Percentiles rank a stretch among this genome's conserved stretches.
phyloP scores from a whole-genome alignment of 2,797 vertebrate species.

The Zalophus californianus region DNA sequence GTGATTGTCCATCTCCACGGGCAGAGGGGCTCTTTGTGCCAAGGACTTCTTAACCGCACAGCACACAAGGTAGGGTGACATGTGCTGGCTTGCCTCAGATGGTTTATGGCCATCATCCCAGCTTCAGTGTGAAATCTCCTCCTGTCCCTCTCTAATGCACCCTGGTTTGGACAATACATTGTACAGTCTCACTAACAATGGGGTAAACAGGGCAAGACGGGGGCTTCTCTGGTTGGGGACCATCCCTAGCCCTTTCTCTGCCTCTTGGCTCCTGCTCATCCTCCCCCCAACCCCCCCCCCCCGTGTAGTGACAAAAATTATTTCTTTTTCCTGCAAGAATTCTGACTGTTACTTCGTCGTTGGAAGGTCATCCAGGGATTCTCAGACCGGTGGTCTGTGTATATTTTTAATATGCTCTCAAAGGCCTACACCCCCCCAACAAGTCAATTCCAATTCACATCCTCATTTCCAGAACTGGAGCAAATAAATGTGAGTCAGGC shows the following conservation, averaged over 20 bases:
- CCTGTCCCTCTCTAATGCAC: background rate
- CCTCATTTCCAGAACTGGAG: background rate
- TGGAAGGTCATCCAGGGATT: background rate
- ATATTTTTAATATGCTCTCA: background rate
- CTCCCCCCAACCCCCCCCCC: background rate
- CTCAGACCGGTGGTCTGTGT: background rate
- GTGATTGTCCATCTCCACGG: background rate
- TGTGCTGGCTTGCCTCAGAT: background rate
- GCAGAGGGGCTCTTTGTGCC: background rate
- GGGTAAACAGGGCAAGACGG: background rate
- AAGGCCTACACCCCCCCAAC: background rate
- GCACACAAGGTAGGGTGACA: rapidly evolving
- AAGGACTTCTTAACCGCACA: background rate
- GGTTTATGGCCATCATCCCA: background rate
- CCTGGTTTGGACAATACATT: background rate
- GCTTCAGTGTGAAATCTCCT: background rate
- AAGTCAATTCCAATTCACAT: background rate
- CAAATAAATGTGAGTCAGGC: background rate
- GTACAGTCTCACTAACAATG: background rate
- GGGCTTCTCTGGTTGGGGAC: background rate
- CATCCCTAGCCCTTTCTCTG: background rate
- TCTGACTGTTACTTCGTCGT: background rate
- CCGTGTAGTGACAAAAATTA: background rate
- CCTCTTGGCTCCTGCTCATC: background rate
- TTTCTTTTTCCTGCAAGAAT: background rate